Evolutionary conservation across 2,797 vertebrate genomes (phyloP), one percentile per base, ranked within the genome.

Genomic region (Falco concolor): DNA sequence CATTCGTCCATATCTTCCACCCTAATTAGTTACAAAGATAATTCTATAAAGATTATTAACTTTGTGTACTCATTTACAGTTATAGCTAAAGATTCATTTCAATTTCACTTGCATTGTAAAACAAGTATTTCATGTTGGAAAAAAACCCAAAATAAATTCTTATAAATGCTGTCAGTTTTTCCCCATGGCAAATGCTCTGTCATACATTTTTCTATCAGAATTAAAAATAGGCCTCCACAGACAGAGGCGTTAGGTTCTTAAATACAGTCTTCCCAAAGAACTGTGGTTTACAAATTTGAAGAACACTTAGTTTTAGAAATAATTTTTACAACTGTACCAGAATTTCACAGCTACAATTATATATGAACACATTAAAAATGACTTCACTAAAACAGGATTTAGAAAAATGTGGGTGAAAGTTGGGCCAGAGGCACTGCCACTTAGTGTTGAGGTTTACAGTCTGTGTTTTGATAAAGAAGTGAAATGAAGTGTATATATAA

Each of bases 331-430:
- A 99, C 98, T 99, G 99, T 99, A 99, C 98, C 98, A 98, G 98
- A 98, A 99, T 98, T 98, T 99, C 99, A 99, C 99, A 99, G 99
- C 99, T 99, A 99, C 98, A 98, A 98, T 98, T 98, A 98, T 98
- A 98, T 97, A 98, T 98, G 98, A 98, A 98, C 98, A 99, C 98
- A 98, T 98, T 98, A 98, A 97, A 98, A 98, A 98, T 97, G 97
- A 98, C 98, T 98, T 99, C 98, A 98, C 98, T 98, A 98, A 96
- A 98, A 98, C 97, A 97, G 98, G 98, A 98, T 97, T 97, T 98
- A 98, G 98, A 98, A 98, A 98, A 98, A 98, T 96, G 98, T 96
- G 95, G 97, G 98, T 98, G 98, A 98, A 98, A 98, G 98, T 98
- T 98, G 98, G 97, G 98, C 98, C 98, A 98, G 98, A 99, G 99